Conservation (phyloP, 2,888 invertebrate genomes). For the Chrysodeixis includens region DNA sequence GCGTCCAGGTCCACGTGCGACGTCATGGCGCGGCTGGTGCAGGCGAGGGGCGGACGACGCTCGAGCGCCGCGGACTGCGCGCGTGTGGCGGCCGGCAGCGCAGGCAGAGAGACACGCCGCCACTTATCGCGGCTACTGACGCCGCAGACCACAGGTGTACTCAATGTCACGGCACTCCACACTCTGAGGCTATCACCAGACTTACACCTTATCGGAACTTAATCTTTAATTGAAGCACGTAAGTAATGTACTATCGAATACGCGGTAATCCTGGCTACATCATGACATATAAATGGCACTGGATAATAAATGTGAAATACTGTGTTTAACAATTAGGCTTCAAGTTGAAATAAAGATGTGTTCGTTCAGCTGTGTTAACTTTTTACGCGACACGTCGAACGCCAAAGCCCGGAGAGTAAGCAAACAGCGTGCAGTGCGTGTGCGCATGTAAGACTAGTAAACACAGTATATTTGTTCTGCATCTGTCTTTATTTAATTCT, state of each 20-base stretch:
- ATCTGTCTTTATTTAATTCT: neutral
- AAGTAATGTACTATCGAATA: neutral
- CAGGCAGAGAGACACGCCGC: neutral
- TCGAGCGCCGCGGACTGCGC: slow-evolving; percentile 10
- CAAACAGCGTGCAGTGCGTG: no score
- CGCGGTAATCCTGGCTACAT: neutral
- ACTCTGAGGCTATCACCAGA: neutral
- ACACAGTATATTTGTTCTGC: neutral
- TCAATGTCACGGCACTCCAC: slow-evolving; percentile 1
- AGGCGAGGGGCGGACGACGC: slow-evolving; percentile 28
- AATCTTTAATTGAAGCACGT: slow-evolving; percentile 1
- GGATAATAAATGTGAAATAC: neutral
- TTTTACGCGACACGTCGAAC: no score
- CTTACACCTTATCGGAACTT: neutral
- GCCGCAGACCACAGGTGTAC: slow-evolving; percentile 8
- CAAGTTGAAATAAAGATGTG: no score
- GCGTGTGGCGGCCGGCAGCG: slow-evolving; percentile 3
- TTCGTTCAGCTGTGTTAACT: no score
- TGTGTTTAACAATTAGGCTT: neutral
- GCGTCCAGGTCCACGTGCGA: slow-evolving; percentile 65
- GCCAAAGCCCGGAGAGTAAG: no score
- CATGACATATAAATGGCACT: neutral
- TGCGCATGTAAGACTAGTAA: neutral
- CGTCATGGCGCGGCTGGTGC: slow-evolving; percentile 27
- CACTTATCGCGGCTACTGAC: slow-evolving; percentile 5